Evolutionary conservation across 1,140 invertebrate species (phyloP).

Genomic region (Sycobia sp.): DNA sequence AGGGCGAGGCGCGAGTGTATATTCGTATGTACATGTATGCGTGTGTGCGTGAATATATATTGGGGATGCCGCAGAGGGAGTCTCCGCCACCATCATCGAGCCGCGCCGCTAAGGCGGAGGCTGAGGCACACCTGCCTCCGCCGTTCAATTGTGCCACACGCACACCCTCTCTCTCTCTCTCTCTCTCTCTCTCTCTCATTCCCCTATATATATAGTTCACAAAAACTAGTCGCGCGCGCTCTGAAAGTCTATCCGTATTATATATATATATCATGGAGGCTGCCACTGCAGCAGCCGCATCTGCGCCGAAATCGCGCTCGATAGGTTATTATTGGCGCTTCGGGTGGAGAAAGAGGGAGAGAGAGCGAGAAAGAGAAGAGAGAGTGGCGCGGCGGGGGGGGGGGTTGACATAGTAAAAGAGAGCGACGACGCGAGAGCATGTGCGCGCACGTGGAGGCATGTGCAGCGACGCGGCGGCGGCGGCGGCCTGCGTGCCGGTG

Average conservation of each 20-base stretch:
- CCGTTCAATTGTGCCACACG: constrained; percentile 49
- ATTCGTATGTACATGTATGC: too few species aligned
- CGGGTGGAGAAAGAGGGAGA: constrained; percentile 42
- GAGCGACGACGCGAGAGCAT: not conserved
- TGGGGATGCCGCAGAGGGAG: too few species aligned
- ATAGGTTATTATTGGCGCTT: constrained; percentile 62
- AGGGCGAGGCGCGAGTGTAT: constrained; percentile 34
- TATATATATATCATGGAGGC: constrained; percentile 53
- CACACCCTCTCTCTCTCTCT: constrained; percentile 42
- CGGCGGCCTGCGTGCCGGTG: too few species aligned
- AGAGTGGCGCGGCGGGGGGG: too few species aligned
- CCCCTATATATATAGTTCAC: too few species aligned
- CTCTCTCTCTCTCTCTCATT: too few species aligned
- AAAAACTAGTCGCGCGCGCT: constrained; percentile 44
- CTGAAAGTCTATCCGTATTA: too few species aligned
- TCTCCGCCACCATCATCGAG: too few species aligned
- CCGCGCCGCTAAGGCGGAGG: too few species aligned
- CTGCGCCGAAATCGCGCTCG: too few species aligned
- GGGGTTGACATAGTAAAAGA: not conserved
- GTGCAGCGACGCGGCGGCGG: constrained; percentile 29
- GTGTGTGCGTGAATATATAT: too few species aligned
- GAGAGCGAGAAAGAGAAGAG: too few species aligned
- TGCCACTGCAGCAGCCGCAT: constrained; percentile 47
- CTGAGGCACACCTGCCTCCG: constrained; percentile 59
- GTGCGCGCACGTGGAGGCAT: constrained; percentile 28